These are phyloP conservation scores for Protonibea diacanthus DNA, from an alignment of 2,797 vertebrate species.

Conservation along the genomic window DNA sequence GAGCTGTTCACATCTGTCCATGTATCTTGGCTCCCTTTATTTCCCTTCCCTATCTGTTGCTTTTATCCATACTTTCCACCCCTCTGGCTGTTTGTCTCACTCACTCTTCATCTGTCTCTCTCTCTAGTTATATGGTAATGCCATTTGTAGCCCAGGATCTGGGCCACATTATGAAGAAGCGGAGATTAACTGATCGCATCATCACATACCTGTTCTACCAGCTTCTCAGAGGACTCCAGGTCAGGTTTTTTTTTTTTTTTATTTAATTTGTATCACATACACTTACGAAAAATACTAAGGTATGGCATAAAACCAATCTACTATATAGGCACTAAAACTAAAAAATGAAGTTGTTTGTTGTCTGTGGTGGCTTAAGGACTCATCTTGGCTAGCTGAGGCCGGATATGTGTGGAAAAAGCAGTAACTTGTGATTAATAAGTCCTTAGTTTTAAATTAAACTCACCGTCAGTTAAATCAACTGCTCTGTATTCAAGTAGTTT, in stretches of 20 bases:
- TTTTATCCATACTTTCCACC: background rate
- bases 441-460: too few species aligned
- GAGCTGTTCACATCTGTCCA: background rate
- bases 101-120: slow-evolving; percentile 14
- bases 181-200: slow-evolving; percentile 80
- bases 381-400: too few species aligned
- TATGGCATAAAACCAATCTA: background rate
- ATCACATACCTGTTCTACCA: slow-evolving; percentile 88
- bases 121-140: slow-evolving; percentile 88
- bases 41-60: background rate
- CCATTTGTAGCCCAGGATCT: slow-evolving; percentile 87
- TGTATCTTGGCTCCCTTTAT: background rate
- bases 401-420: too few species aligned
- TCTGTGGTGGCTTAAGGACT: too few species aligned
- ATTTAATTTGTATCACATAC: background rate
- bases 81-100: background rate
- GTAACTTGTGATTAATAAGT: too few species aligned
- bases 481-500: background rate
- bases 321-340: background rate
- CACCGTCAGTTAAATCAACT: too few species aligned
- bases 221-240: slow-evolving; percentile 88
- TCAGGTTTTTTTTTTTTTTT: slow-evolving; percentile 31
- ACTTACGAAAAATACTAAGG: background rate
- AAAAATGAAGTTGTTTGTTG: too few species aligned
- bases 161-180: slow-evolving; percentile 86